These are phyloP conservation scores for Enteromius radiatus DNA, from an alignment of 2,797 vertebrate genomes.

Conservation along the genomic window DNA sequence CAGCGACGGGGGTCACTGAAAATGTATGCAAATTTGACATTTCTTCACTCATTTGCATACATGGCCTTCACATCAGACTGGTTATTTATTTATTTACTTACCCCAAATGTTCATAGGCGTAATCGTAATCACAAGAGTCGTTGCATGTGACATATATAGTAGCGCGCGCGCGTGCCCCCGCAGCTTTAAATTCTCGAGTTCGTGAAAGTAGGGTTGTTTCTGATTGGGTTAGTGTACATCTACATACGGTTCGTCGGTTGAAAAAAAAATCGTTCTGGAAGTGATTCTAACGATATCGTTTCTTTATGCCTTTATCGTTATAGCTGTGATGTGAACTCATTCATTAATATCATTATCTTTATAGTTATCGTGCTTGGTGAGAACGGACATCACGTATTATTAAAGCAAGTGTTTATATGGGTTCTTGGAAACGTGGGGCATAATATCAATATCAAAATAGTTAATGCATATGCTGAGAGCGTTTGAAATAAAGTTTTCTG, in stretches of 20 bases:
- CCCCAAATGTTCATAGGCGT: neutral
- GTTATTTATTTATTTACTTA: constrained; percentile 52
- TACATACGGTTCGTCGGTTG: no score
- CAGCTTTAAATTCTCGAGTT: neutral
- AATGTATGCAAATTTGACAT: constrained; percentile 99
- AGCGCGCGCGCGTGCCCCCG: no score
- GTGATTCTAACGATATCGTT: no score
- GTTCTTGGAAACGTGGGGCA: neutral
- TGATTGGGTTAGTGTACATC: no score
- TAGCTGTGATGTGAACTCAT: no score
- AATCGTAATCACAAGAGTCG: constrained; percentile 5
- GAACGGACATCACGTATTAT: no score
- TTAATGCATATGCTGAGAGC: neutral
- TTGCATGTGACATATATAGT: neutral
- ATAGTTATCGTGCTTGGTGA: no score
- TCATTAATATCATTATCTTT: no score
- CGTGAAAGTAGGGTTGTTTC: neutral
- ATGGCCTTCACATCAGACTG: constrained; percentile 81
- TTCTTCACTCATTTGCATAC: constrained; percentile 92
- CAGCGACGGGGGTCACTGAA: constrained; percentile 84
- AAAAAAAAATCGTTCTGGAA: no score
- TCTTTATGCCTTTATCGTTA: no score
- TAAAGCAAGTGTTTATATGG: neutral
- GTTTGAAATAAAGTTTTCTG: neutral
- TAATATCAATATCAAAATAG: neutral